phyloP scores from a whole-genome alignment of 2,888 invertebrate genomes.

The Macrosiphum euphorbiae region DNA sequence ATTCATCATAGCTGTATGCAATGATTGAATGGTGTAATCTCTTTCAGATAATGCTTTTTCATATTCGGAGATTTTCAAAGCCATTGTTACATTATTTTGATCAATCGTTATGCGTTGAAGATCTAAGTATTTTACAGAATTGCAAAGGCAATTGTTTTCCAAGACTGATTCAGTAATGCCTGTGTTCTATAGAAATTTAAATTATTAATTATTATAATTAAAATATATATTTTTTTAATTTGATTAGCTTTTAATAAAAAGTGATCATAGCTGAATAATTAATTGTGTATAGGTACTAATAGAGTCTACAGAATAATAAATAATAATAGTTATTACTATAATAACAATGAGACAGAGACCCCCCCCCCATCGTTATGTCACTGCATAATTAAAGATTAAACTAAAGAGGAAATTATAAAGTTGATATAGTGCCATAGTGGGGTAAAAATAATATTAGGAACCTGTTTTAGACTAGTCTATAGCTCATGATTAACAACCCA shows the following conservation, averaged over 20 bases:
- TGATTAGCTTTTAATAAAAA: too few relatives aligned
- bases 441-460: neutral
- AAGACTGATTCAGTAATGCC: neutral
- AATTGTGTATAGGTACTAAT: neutral
- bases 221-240: too few relatives aligned
- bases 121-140: conserved; percentile 43
- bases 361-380: too few relatives aligned
- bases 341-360: too few relatives aligned
- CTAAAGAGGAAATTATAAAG: too few relatives aligned
- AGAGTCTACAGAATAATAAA: neutral
- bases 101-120: conserved; percentile 17
- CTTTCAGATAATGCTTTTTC: conserved; percentile 14
- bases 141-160: neutral
- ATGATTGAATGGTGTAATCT: conserved; percentile 20
- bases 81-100: conserved; percentile 27
- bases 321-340: neutral
- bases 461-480: neutral
- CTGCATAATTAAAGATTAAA: neutral
- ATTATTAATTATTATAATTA: neutral
- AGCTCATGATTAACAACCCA: neutral
- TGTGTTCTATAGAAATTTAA: neutral
- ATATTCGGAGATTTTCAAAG: conserved; percentile 50
- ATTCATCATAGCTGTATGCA: conserved; percentile 39
- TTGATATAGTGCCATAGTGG: too few relatives aligned
- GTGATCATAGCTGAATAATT: neutral